These are phyloP conservation scores for Halichoerus grypus DNA, from an alignment of 2,113 vertebrate genomes.

Conservation along the genomic window DNA sequence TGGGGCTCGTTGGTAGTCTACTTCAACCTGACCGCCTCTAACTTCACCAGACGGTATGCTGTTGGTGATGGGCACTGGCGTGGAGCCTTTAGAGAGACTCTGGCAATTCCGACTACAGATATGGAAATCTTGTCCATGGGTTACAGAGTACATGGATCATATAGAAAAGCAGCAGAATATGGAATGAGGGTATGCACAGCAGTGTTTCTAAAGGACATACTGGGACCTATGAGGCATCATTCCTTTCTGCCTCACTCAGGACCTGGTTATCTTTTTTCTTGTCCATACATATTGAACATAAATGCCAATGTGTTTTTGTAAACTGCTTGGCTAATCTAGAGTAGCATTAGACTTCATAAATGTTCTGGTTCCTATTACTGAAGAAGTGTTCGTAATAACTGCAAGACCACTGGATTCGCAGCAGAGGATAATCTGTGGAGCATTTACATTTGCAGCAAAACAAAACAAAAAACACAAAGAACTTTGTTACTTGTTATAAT, in stretches of 20 bases:
- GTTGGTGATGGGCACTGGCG: not conserved
- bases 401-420: not conserved
- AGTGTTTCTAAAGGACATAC: not conserved
- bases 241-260: not conserved
- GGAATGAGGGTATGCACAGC: not conserved
- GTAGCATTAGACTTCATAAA: not conserved
- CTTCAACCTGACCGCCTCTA: not conserved
- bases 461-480: not conserved
- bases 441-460: not conserved
- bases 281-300: not conserved
- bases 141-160: not conserved
- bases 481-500: not conserved
- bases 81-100: not conserved
- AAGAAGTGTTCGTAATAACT: not conserved
- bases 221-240: not conserved
- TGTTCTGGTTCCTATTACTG: not conserved
- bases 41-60: no score
- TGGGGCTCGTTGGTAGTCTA: not conserved
- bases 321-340: not conserved
- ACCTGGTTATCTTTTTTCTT: not conserved
- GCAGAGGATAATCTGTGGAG: not conserved
- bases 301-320: not conserved
- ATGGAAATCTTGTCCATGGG: not conserved
- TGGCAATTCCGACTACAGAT: not conserved
- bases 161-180: not conserved